These are phyloP conservation scores for Cheilosia vulpina DNA, from an alignment of 2,888 invertebrate species.

Conservation along the genomic window DNA sequence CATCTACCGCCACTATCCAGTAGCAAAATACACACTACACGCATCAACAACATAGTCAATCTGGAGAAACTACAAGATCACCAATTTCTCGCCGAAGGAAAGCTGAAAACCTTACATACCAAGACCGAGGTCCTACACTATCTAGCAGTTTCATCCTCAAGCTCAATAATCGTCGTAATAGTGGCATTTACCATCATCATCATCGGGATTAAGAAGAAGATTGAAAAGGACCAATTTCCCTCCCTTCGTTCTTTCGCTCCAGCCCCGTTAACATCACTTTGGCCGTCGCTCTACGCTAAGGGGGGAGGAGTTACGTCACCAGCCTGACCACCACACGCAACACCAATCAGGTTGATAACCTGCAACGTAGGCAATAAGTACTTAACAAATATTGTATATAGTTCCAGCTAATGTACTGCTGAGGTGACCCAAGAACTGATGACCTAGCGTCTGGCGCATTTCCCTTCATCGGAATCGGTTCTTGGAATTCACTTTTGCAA, in stretches of 20 bases:
- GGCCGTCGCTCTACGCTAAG: constrained; percentile 28
- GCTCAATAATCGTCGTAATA: not conserved
- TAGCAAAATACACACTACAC: not conserved
- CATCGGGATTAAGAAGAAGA: not conserved
- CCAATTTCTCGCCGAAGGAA: not conserved
- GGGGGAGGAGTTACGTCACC: constrained; percentile 1
- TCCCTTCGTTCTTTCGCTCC: not conserved
- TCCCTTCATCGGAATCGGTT: too few species aligned
- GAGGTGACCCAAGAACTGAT: too few species aligned
- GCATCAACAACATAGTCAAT: constrained; percentile 3
- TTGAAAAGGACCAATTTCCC: not conserved
- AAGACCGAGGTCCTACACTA: not conserved
- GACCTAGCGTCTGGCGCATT: too few species aligned
- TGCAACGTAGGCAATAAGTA: too few species aligned
- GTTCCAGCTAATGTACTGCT: too few species aligned
- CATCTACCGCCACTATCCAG: constrained; percentile 29
- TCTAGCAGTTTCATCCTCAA: not conserved
- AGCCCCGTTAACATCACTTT: constrained; percentile 5
- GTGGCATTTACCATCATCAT: not conserved
- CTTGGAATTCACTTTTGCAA: too few species aligned
- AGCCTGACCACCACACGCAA: too few species aligned
- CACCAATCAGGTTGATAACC: too few species aligned
- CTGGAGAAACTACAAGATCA: constrained; percentile 24
- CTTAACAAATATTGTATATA: too few species aligned
- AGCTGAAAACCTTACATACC: not conserved